phyloP scores from a whole-genome alignment of 92 coral and sea anemone genomes.

The Parazoanthus atlanticus region DNA sequence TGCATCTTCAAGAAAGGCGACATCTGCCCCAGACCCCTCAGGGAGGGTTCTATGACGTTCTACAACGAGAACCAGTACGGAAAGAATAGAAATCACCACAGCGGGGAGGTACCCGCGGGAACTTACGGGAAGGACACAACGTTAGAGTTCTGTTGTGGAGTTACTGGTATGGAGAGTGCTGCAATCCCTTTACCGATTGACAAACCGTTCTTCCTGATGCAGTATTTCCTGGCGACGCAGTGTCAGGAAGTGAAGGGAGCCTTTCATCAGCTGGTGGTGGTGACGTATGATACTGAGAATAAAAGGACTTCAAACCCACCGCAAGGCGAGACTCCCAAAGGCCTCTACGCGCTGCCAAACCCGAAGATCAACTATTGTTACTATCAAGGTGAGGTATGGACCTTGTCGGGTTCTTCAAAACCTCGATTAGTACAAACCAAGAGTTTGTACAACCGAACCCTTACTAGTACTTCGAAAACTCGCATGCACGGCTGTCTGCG shows the following conservation, averaged over 20 bases:
- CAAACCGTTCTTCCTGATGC: slow-evolving; percentile 37
- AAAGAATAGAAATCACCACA: slow-evolving; percentile 11
- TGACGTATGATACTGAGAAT: slow-evolving; percentile 28
- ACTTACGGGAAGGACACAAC: slow-evolving; percentile 12
- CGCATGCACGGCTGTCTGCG: too few relatives aligned
- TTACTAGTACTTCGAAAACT: too few relatives aligned
- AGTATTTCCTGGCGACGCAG: not conserved
- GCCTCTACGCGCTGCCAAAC: not conserved
- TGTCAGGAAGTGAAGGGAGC: slow-evolving; percentile 40
- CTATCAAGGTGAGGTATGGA: slow-evolving; percentile 14
- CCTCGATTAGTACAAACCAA: too few relatives aligned
- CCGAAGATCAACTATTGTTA: slow-evolving; percentile 39
- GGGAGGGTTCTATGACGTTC: slow-evolving; percentile 13
- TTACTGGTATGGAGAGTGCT: not conserved
- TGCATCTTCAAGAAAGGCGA: slow-evolving; percentile 41
- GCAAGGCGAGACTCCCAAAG: slow-evolving; percentile 19
- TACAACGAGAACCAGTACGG: slow-evolving; percentile 13
- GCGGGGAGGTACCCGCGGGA: slow-evolving; percentile 32
- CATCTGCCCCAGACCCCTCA: slow-evolving; percentile 12
- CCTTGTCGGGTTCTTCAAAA: too few relatives aligned
- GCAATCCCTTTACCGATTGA: slow-evolving; percentile 27
- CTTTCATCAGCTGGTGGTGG: slow-evolving; percentile 5
- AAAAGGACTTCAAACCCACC: not conserved
- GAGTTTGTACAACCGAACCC: too few relatives aligned
- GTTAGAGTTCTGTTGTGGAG: slow-evolving; percentile 22